Evolutionary conservation across 2,113 vertebrate species (phyloP), one percentile per base, ranked within the genome.

Genomic region (Anser brachyrhynchus): DNA sequence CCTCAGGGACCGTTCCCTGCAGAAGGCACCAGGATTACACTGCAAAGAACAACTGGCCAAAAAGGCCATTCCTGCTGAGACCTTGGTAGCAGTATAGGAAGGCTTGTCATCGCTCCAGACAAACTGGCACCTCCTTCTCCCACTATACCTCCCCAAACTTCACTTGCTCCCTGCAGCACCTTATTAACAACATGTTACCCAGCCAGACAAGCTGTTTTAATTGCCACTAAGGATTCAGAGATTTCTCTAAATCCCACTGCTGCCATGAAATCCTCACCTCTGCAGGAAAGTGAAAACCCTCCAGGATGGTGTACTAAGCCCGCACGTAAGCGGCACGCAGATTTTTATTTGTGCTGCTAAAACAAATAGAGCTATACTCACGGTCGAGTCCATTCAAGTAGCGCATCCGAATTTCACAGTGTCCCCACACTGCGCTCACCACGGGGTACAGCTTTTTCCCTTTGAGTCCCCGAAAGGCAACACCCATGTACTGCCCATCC

Each of bases 331-430:
- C 2, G 25, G 55, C 62, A 29, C 29, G 13, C 2, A 19, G 43
- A 43, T 6, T 13, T 2, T 31, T 9, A 43, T 6, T 13, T 2
- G n/a, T 10, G 49, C 44, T 29, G 13, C 37, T 69, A 55, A 31
- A 17, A 12, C 58, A 78, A 35, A 52, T 2, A 43, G 12, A 28
- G 28, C 20, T 29, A 94, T 98, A 99, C 99, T 99, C 98, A 99
- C 99, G 99, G 98, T 99, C 99, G 2, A 99, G 99, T 69, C 99
- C 99, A n/a, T 99, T 99, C 96, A 99, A 98, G 98, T 99, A 99
- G 96, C 99, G 99, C 98, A 99, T 99, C 91, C 98, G 97, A 83
- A 99, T 99, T 97, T 99, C 99, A 97, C 99, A 99, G 98, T 99
- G 99, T 97, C 99, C 99, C 99, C 99, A 99, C 92, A 99, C 99